Evolutionary conservation across 2,113 vertebrate species (phyloP).

Genomic region (Eudyptes chrysolophus): DNA sequence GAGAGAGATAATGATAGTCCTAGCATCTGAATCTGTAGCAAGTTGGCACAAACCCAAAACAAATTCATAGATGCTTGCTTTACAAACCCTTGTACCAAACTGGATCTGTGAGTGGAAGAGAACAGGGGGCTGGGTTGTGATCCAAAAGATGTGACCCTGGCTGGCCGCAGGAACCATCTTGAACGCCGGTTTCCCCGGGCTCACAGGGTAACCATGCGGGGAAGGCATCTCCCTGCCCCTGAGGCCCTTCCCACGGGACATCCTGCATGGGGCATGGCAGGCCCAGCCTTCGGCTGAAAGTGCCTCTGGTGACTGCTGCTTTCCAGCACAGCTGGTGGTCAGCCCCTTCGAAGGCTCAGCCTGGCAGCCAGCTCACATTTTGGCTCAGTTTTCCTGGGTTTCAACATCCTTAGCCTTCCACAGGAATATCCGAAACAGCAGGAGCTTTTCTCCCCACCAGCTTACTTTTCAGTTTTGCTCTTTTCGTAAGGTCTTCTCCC

Average conservation of each 20-base stretch:
- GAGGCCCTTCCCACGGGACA: neutral
- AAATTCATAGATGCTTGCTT: neutral
- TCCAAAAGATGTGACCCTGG: neutral
- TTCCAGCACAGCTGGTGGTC: neutral
- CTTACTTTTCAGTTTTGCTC: neutral
- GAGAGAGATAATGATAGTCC: neutral
- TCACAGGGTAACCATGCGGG: rapidly evolving
- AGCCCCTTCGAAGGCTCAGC: neutral
- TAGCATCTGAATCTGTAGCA: neutral
- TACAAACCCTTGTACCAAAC: neutral
- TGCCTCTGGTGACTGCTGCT: neutral
- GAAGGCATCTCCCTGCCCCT: neutral
- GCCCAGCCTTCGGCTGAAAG: neutral
- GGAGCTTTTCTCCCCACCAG: neutral
- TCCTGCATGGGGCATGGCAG: rapidly evolving
- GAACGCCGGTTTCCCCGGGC: neutral
- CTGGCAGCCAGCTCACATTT: neutral
- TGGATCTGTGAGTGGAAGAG: neutral
- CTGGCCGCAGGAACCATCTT: rapidly evolving
- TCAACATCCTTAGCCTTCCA: neutral
- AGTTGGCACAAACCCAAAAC: neutral
- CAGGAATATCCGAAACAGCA: neutral
- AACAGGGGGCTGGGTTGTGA: neutral
- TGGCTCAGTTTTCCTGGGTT: neutral
- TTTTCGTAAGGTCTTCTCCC: neutral